These are phyloP conservation scores for Mesocricetus auratus DNA, from an alignment of 2,113 vertebrate genomes.

Conservation along the genomic window DNA sequence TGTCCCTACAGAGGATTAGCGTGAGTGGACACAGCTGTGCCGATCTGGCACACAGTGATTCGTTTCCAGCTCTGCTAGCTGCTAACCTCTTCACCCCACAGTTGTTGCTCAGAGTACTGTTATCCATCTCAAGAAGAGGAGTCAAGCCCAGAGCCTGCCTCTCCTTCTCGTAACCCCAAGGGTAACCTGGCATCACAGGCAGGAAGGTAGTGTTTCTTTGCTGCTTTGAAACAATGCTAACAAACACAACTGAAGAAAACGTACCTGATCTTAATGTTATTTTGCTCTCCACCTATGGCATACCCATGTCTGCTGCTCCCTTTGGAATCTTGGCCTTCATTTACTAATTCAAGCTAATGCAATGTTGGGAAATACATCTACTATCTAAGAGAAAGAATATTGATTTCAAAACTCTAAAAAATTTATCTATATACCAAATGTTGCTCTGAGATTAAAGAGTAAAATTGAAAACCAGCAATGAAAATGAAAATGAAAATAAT, in stretches of 20 bases:
- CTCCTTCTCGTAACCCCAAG: not conserved
- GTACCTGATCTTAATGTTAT: not conserved
- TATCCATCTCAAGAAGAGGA: conserved; percentile 40
- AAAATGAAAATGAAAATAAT: conserved; percentile 36
- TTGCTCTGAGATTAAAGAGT: not conserved
- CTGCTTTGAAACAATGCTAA: conserved; percentile 15
- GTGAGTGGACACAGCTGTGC: conserved; percentile 69
- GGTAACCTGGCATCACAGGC: not conserved
- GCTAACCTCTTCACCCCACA: conserved; percentile 49
- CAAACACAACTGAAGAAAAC: not conserved
- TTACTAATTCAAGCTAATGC: not conserved
- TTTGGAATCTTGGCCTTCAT: conserved; percentile 45
- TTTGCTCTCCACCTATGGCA: not conserved
- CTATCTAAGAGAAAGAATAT: not conserved
- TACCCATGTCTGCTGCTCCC: not conserved
- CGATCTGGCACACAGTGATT: conserved; percentile 34
- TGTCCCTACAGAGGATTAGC: conserved; percentile 62
- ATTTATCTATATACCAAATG: conserved; percentile 14
- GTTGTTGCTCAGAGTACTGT: conserved; percentile 50
- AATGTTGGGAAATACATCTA: not conserved
- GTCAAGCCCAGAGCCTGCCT: not conserved
- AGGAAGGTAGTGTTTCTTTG: not conserved
- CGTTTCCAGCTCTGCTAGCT: conserved; percentile 13
- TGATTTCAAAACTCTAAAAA: not conserved
- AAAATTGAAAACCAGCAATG: conserved; percentile 2